A percentile compares a stretch with the other conserved stretches of the same genome.
Evolutionary conservation across 2,113 vertebrate genomes (phyloP).

Genomic region (Myotis yumanensis): DNA sequence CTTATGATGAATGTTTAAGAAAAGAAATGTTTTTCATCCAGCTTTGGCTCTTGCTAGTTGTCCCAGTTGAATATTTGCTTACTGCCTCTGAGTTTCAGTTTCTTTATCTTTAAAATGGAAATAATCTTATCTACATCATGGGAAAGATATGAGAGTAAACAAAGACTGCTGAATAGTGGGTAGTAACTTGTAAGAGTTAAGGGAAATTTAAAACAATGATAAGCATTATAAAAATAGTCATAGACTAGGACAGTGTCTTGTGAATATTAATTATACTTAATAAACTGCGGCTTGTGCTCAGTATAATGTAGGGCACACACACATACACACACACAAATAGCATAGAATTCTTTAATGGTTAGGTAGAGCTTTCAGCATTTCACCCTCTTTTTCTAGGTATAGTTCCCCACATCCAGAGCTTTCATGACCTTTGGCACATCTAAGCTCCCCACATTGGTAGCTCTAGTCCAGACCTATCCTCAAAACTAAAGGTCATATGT

Average conservation of each 20-base stretch:
- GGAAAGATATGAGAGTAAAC: slow-evolving; percentile 25
- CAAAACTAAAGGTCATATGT: neutral
- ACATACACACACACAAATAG: neutral
- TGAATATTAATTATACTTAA: slow-evolving; percentile 25
- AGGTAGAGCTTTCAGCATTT: neutral
- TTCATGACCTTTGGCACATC: neutral
- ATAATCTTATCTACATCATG: neutral
- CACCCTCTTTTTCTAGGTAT: neutral
- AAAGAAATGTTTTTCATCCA: neutral
- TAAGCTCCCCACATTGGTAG: neutral
- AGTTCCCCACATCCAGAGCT: neutral
- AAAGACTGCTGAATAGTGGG: neutral
- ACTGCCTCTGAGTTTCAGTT: slow-evolving; percentile 1
- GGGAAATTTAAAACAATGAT: slow-evolving; percentile 25
- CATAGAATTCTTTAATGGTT: neutral
- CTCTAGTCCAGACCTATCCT: neutral
- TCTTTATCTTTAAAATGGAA: slow-evolving; percentile 35
- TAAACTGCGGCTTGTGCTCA: neutral
- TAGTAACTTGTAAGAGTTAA: neutral
- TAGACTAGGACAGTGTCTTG: neutral
- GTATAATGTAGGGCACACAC: neutral
- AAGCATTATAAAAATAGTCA: neutral
- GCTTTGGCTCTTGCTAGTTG: neutral
- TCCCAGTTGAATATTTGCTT: slow-evolving; percentile 11
- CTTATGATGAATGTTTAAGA: neutral